These are phyloP conservation scores for Hiodon alosoides DNA, from an alignment of 2,113 vertebrate species.

Conservation along the genomic window DNA sequence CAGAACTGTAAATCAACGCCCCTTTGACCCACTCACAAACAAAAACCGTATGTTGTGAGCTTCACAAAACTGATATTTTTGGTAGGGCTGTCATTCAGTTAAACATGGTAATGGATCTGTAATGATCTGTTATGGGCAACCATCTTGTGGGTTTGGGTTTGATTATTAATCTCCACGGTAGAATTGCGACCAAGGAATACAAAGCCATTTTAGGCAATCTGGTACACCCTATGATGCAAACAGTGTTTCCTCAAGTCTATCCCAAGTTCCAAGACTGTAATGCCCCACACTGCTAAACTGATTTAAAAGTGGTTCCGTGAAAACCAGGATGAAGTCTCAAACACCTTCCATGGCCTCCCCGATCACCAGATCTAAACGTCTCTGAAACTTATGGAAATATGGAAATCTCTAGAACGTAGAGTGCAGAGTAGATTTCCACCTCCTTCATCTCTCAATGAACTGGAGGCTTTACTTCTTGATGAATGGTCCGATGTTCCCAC, in stretches of 20 bases:
- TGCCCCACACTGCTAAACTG: background rate
- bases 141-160: background rate
- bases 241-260: background rate
- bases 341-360: background rate
- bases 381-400: too few relatives aligned
- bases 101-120: too few relatives aligned
- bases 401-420: too few relatives aligned
- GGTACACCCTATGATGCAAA: too few relatives aligned
- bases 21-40: conserved; percentile 3
- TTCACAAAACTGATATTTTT: too few relatives aligned
- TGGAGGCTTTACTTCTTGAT: too few relatives aligned
- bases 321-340: background rate
- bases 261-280: background rate
- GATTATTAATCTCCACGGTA: background rate
- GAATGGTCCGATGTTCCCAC: too few relatives aligned
- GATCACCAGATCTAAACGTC: too few relatives aligned
- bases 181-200: background rate
- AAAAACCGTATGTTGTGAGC: background rate
- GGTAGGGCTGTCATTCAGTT: too few relatives aligned
- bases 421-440: too few relatives aligned
- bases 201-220: background rate
- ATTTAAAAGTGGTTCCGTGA: background rate
- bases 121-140: background rate
- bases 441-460: too few relatives aligned
- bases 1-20: background rate